Evolutionary conservation across 2,113 vertebrate species (phyloP).

Genomic region (Anarrhichthys ocellatus): DNA sequence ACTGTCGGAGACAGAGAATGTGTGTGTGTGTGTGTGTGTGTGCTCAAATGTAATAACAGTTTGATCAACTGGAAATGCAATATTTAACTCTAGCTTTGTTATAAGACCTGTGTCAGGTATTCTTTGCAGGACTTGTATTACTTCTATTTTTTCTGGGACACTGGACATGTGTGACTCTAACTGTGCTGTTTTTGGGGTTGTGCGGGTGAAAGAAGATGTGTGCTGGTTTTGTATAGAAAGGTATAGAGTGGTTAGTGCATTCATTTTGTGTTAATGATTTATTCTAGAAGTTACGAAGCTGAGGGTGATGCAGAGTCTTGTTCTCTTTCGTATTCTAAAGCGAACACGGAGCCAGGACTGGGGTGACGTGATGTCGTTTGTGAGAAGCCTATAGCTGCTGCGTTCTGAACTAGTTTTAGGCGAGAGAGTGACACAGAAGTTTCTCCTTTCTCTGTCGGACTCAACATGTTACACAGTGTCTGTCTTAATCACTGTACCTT

Average conservation of each 20-base stretch:
- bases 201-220: conserved; percentile 3
- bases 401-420: too few relatives aligned
- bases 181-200: neutral
- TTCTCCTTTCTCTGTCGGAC: conserved; percentile 44
- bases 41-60: conserved; percentile 43
- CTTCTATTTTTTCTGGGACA: neutral
- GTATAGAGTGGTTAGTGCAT: neutral
- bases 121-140: neutral
- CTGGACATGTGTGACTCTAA: neutral
- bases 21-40: conserved; percentile 12
- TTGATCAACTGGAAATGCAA: conserved; percentile 37
- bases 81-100: conserved; percentile 40
- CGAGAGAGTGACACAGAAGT: conserved; percentile 3
- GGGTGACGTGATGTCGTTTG: too few relatives aligned
- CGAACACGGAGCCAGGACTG: too few relatives aligned
- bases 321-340: too few relatives aligned
- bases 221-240: neutral
- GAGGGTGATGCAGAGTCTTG: conserved; percentile 31
- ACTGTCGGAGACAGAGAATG: conserved; percentile 28
- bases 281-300: conserved; percentile 41
- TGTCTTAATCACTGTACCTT: conserved; percentile 47
- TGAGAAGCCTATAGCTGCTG: too few relatives aligned
- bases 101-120: conserved; percentile 10
- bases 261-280: conserved; percentile 39
- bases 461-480: conserved; percentile 48